phyloP scores from a whole-genome alignment of 2,888 invertebrate species.

The Leistus spinibarbis region DNA sequence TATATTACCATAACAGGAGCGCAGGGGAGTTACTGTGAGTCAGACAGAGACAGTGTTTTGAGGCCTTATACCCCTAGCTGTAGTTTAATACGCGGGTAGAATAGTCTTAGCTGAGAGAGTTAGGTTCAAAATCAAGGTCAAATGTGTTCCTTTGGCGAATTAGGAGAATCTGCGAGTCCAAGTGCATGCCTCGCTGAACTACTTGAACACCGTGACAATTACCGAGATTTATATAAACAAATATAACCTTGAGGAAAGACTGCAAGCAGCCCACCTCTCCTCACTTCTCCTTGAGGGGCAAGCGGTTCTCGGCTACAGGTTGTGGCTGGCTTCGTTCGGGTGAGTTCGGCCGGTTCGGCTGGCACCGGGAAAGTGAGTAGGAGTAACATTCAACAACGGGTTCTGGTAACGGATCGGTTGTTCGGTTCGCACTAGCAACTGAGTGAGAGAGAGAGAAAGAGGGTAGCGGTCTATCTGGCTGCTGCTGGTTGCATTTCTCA shows the following conservation, averaged over 20 bases:
- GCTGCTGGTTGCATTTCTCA: background rate
- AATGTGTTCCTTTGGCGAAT: too few species aligned
- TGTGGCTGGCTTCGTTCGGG: background rate
- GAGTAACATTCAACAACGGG: background rate
- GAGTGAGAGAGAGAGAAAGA: background rate
- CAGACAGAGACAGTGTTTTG: too few species aligned
- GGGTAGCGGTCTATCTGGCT: background rate
- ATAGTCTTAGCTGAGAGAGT: too few species aligned
- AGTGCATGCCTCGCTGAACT: slow-evolving; percentile 9
- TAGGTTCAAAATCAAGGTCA: too few species aligned
- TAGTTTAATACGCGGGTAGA: too few species aligned
- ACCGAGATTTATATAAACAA: slow-evolving; percentile 38
- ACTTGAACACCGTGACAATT: slow-evolving; percentile 33
- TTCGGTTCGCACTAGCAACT: too few species aligned
- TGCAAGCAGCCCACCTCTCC: background rate
- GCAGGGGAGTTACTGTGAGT: background rate
- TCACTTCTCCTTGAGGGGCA: background rate
- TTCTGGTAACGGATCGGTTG: background rate
- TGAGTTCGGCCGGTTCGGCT: background rate
- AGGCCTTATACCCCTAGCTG: too few species aligned
- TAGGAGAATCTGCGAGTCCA: background rate
- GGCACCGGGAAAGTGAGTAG: background rate
- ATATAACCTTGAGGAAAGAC: slow-evolving; percentile 31
- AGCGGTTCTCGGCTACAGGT: background rate
- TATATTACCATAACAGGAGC: background rate